Base-by-base conservation (phyloP, 92 coral and sea anemone genomes). In the Montipora capitata region DNA sequence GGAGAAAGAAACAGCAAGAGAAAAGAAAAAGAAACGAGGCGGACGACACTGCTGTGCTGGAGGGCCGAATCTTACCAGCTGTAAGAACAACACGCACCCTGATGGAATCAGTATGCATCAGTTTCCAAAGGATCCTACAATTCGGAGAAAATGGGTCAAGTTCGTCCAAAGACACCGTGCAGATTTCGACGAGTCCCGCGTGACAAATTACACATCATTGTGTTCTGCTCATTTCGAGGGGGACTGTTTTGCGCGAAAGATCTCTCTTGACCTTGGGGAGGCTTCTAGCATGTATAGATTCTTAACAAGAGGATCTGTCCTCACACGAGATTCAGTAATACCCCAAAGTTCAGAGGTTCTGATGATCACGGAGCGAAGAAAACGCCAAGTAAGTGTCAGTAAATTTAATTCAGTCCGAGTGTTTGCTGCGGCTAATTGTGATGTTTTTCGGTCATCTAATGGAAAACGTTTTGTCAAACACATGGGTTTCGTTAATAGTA, bases 211-310 rank as follows among this genome's bases (percentile, higher is more conserved):
- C 51, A 66, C 77, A 75, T 78, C 86, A 42, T 51, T 86, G 59
- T 45, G 90, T 59, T 56, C 85, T 11, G 90, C 90, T 7, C 90
- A 78, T 56, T 78, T 86, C 70, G 90, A 86, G 1, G 85, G 43
- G 39, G 17, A 54, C 7, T 85, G 90, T 68, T 85, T 63, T 68
- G 62, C 63, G 43, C 69, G 85, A 1, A 85, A 78, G 54, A 40
- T 61, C 69, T 77, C 84, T 62, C 57, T 77, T 43, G 12, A 70
- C 12, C 49, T 74, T 84, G 17, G 65, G 15, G 39, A 70, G 16
- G 14, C 12, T 1, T 70, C 52, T 1, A 70, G 27, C 17, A 14
- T 49, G 89, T 76, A 66, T 54, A 75, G 42, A 59, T 39, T 85
- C 2, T 65, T 85, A 56, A 76, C 76, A 13, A 35, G 42, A 76